Conservation (phyloP, 2,797 vertebrate species). For the Dromococcyx pavoninus region DNA sequence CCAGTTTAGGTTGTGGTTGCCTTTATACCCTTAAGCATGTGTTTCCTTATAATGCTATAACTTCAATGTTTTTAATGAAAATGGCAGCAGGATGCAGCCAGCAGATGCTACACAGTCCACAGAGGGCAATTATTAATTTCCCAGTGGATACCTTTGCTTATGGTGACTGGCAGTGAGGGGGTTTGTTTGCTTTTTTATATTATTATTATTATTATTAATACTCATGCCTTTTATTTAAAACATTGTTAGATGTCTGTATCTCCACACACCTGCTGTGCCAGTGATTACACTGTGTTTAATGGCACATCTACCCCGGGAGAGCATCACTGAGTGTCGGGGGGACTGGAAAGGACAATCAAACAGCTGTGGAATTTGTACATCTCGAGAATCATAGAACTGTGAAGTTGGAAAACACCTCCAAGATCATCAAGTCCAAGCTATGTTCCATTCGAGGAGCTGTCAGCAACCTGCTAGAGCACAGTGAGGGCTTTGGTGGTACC, state of each 20-base stretch:
- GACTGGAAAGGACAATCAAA: not conserved
- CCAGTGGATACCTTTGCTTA: not conserved
- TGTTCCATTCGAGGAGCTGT: not conserved
- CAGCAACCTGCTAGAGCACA: not conserved
- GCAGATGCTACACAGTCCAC: not conserved
- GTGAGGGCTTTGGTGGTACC: not conserved
- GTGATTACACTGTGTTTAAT: not conserved
- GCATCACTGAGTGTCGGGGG: not conserved
- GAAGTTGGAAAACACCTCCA: no score
- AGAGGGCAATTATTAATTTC: constrained; percentile 29
- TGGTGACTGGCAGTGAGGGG: not conserved
- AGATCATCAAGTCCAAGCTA: not conserved
- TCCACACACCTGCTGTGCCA: not conserved
- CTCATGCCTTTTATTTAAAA: constrained; percentile 12
- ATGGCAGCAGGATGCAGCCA: constrained; percentile 20
- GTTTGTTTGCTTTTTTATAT: not conserved
- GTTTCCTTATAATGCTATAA: not conserved
- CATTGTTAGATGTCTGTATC: not conserved
- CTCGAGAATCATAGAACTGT: not conserved
- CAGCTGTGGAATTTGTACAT: not conserved
- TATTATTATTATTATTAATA: not conserved
- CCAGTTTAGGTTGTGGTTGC: not conserved
- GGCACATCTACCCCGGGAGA: not conserved
- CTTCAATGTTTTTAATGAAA: not conserved
- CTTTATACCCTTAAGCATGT: not conserved